A percentile compares a stretch with the other conserved stretches of the same genome.
Evolutionary conservation across 2,797 vertebrate genomes (phyloP).

Genomic region (Fringilla coelebs): DNA sequence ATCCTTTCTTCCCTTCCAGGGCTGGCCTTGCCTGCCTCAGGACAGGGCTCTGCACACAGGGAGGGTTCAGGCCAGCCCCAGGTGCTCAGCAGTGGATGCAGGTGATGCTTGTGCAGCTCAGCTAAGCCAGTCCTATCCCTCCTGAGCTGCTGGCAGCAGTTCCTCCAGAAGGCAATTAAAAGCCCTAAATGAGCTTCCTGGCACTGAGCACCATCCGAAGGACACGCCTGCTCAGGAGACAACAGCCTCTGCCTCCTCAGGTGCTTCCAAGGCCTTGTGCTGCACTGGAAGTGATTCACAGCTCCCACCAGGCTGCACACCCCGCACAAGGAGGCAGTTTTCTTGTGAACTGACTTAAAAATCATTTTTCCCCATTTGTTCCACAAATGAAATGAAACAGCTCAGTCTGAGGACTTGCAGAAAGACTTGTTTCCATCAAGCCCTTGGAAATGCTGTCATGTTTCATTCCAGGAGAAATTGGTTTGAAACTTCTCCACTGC

Average conservation of each 20-base stretch:
- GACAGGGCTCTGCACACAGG: background rate
- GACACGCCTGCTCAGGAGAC: background rate
- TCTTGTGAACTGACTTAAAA: background rate
- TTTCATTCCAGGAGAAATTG: constrained; percentile 45
- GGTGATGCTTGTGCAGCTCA: background rate
- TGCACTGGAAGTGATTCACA: background rate
- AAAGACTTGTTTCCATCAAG: constrained; percentile 45
- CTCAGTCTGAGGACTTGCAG: constrained; percentile 16
- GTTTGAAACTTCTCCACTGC: background rate
- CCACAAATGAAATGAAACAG: constrained; percentile 9
- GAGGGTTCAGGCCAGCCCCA: background rate
- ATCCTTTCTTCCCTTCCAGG: background rate
- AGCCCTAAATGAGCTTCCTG: background rate
- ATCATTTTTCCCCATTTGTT: constrained; percentile 19
- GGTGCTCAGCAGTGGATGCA: background rate
- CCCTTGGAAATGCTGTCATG: constrained; percentile 29
- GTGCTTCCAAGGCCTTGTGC: background rate
- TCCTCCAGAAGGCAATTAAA: background rate
- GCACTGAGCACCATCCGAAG: background rate
- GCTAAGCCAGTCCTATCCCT: background rate
- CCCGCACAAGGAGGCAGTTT: background rate
- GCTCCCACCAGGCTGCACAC: background rate
- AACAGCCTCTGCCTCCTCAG: background rate
- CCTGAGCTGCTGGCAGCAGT: background rate
- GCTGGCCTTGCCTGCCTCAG: background rate